Evolutionary conservation across 2,797 vertebrate genomes (phyloP).

Genomic region (Anabacerthia variegaticeps): DNA sequence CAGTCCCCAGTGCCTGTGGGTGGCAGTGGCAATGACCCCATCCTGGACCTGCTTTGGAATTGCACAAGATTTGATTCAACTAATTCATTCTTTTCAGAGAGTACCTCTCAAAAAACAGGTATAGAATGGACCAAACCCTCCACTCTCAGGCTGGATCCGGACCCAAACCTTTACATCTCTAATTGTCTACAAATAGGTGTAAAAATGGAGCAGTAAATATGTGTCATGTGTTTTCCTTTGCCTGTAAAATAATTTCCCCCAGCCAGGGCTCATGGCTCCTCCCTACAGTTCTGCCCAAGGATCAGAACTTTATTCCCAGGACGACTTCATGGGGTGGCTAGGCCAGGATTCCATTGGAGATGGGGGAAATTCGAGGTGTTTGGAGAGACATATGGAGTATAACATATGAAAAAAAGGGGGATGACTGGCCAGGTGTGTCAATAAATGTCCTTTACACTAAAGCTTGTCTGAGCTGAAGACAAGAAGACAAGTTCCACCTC

Average conservation of each 20-base stretch:
- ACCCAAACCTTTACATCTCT: background rate
- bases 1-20: background rate
- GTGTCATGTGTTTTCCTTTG: background rate
- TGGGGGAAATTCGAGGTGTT: background rate
- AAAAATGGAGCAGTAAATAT: background rate
- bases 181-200: background rate
- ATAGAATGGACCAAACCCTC: background rate
- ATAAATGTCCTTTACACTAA: background rate
- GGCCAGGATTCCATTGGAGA: background rate
- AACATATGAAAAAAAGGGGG: rapidly evolving
- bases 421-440: background rate
- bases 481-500: background rate
- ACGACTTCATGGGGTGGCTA: background rate
- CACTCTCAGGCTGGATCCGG: background rate
- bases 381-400: background rate
- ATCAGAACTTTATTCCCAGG: background rate
- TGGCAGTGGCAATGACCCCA: background rate
- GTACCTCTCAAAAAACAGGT: background rate
- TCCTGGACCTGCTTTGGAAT: background rate
- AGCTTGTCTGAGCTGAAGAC: background rate
- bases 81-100: background rate
- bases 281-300: background rate
- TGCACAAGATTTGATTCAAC: background rate
- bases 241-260: background rate
- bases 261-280: background rate